phyloP scores from a whole-genome alignment of 2,797 vertebrate species.

The Merluccius polli region DNA sequence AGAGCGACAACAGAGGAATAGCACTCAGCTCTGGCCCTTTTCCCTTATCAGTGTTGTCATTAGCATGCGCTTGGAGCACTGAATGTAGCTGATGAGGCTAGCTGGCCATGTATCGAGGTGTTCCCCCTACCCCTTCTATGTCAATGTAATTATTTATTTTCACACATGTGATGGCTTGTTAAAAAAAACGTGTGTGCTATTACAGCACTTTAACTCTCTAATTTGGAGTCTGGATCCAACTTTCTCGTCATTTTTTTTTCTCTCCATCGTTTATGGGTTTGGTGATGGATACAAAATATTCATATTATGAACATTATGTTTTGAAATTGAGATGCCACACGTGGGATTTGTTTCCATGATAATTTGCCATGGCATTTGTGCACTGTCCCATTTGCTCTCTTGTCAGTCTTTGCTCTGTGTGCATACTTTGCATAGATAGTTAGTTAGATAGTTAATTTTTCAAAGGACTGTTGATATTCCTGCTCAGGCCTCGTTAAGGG shows the following conservation, averaged over 20 bases:
- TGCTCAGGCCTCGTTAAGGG: neutral
- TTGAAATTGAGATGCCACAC: conserved; percentile 45
- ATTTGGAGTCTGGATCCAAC: too few species aligned
- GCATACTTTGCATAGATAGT: too few species aligned
- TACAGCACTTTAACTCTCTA: conserved; percentile 10
- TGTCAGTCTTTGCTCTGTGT: too few species aligned
- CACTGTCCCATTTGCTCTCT: conserved; percentile 10
- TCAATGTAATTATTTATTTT: conserved; percentile 62
- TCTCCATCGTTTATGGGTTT: conserved; percentile 20
- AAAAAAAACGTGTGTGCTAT: conserved; percentile 51
- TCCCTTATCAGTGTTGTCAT: conserved; percentile 64
- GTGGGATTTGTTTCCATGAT: conserved; percentile 38
- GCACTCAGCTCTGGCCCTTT: conserved; percentile 60
- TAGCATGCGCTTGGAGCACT: conserved; percentile 49
- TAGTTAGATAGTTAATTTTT: neutral
- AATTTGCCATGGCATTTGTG: conserved; percentile 33
- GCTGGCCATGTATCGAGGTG: conserved; percentile 52
- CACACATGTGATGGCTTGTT: conserved; percentile 56
- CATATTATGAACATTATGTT: conserved; percentile 43
- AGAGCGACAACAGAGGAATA: conserved; percentile 28
- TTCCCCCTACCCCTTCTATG: conserved; percentile 27
- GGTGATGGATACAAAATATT: conserved; percentile 38
- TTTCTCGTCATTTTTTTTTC: conserved; percentile 21
- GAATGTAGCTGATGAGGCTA: conserved; percentile 51
- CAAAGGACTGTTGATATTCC: neutral